Percentiles rank a stretch among this genome's conserved stretches.
These are phyloP conservation scores for Hippopotamus amphibius DNA, from an alignment of 2,113 vertebrate species.

Conservation along the genomic window DNA sequence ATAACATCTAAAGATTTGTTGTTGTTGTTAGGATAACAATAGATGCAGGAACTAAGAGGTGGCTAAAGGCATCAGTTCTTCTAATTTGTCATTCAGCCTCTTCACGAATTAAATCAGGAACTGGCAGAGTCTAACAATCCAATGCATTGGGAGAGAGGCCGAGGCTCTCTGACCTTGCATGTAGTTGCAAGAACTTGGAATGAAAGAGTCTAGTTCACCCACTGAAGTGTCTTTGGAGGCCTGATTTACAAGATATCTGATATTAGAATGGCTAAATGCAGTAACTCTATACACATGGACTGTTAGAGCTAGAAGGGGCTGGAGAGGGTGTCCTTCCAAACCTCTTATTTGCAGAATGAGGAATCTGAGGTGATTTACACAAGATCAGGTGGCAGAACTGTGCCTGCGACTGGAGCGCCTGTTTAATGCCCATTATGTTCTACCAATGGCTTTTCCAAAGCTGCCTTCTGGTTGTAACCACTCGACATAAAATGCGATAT, in stretches of 20 bases:
- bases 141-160: accelerated
- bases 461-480: not conserved
- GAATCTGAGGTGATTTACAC: not conserved
- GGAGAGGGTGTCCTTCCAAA: not conserved
- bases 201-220: not conserved
- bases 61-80: not conserved
- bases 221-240: not conserved
- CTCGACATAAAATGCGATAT: not conserved
- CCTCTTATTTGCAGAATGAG: not conserved
- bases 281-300: accelerated
- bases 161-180: not conserved
- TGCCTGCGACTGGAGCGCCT: accelerated
- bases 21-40: not conserved
- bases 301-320: not conserved
- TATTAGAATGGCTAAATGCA: not conserved
- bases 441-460: not conserved
- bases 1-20: conserved; percentile 16
- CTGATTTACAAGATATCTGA: not conserved
- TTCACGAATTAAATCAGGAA: not conserved
- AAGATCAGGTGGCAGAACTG: not conserved
- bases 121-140: too few relatives aligned
- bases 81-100: not conserved
- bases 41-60: not conserved
- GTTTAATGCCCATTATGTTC: accelerated
- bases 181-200: not conserved